Conservation (phyloP, 64 coral and sea anemone genomes). For the Hydrozoanthus tunicans region DNA sequence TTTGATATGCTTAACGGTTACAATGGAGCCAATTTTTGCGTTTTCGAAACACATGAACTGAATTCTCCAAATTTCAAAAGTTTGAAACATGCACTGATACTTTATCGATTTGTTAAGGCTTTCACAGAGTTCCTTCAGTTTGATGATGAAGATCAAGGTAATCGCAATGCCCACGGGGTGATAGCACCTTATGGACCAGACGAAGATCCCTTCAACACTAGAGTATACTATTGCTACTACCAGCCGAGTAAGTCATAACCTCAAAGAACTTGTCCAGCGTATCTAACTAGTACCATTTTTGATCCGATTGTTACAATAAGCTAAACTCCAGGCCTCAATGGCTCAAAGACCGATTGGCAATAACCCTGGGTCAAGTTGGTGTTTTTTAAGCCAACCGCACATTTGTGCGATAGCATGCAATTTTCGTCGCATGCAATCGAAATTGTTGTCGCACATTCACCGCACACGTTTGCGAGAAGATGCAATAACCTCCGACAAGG, state of each 20-base stretch:
- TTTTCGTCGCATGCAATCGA: too few relatives aligned
- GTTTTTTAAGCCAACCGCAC: too few relatives aligned
- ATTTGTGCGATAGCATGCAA: too few relatives aligned
- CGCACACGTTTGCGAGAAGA: too few relatives aligned
- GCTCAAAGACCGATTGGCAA: too few relatives aligned
- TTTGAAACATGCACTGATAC: neutral
- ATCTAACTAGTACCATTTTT: neutral
- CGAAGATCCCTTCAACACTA: conserved; percentile 81
- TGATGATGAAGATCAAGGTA: conserved; percentile 92
- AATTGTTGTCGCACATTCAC: too few relatives aligned
- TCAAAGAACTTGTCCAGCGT: neutral
- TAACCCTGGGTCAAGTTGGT: too few relatives aligned
- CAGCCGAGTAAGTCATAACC: conserved; percentile 57
- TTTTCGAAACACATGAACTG: too few relatives aligned
- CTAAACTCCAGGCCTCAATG: too few relatives aligned
- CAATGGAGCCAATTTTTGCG: neutral
- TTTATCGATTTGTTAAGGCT: conserved; percentile 29
- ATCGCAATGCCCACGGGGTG: conserved; percentile 57
- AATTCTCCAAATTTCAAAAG: neutral
- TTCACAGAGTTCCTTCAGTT: conserved; percentile 76
- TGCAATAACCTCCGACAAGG: too few relatives aligned
- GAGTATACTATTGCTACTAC: conserved; percentile 90
- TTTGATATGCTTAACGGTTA: conserved; percentile 2
- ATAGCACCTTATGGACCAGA: conserved; percentile 71
- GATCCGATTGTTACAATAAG: too few relatives aligned